Evolutionary conservation across 2,797 vertebrate genomes (phyloP).

Genomic region (Peromyscus attwateri): DNA sequence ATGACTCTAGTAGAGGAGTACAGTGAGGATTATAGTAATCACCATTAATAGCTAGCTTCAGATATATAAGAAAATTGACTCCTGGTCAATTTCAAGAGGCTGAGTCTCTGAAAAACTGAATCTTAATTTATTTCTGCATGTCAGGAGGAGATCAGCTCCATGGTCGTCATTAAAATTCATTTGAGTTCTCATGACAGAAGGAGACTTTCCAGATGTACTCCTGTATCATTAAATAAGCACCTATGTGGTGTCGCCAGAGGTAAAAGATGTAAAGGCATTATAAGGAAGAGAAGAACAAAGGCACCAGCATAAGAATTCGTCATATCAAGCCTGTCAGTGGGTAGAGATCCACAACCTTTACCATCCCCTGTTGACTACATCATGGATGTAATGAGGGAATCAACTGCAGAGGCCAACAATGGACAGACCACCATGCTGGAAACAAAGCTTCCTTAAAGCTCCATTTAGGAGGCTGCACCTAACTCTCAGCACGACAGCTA

Average conservation of each 20-base stretch:
- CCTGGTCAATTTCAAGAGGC: slow-evolving; percentile 41
- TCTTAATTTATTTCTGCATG: background rate
- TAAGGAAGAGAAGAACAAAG: slow-evolving; percentile 62
- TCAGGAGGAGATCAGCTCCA: background rate
- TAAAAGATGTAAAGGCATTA: slow-evolving; percentile 37
- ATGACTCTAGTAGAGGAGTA: background rate
- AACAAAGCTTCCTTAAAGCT: background rate
- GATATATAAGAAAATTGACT: slow-evolving; percentile 42
- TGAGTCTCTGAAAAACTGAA: slow-evolving; percentile 28
- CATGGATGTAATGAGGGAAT: background rate
- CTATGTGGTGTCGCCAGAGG: slow-evolving; percentile 22
- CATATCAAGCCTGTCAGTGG: slow-evolving; percentile 19
- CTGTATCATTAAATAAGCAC: slow-evolving; percentile 65
- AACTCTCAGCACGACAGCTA: slow-evolving; percentile 63
- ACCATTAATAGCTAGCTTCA: slow-evolving; percentile 49
- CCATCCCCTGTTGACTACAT: background rate
- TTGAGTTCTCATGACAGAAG: slow-evolving; percentile 44
- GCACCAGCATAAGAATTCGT: slow-evolving; percentile 23
- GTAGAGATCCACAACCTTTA: slow-evolving; percentile 6
- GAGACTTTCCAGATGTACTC: background rate
- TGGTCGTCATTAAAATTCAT: slow-evolving; percentile 43
- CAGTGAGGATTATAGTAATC: slow-evolving; percentile 36
- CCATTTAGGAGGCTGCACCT: background rate
- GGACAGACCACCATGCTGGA: slow-evolving; percentile 9
- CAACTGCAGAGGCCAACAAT: background rate